Base-by-base conservation (phyloP, 2,113 vertebrate genomes). In the Tapirus terrestris region DNA sequence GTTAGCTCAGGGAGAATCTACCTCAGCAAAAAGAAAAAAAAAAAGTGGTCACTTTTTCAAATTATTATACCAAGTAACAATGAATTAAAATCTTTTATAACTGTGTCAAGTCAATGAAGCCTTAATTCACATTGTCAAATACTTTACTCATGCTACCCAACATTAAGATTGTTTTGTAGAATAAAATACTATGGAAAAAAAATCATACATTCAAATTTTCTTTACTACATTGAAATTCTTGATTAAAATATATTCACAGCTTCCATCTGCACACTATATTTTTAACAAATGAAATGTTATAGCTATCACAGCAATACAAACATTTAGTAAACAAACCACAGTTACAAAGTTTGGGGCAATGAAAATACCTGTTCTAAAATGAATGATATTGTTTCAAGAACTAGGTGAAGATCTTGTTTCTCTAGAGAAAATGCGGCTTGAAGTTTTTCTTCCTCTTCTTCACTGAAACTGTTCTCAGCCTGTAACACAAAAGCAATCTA, bases 401-500 rank as follows among this genome's bases (percentile, higher is more conserved):
- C 98, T 25, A 99, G 98, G 89, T 98, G 99, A 68, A 99, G 99
- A 95, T 99, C 99, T 79, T 99, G 99, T 97, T 99, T 99, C 89
- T 99, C 99, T 98, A 99, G 60, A 2, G 99, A 99, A 94, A 99
- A 99, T 33, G 99, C 99, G 45, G 97, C 95, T 89, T 99, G 99
- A 92, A 99, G 99, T 92, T 99, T 99, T 98, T 99, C 99, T 97
- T 99, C 99, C 89, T 99, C 99, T 48, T 99, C 99, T 97, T 99
- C 99, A 94, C 99, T 99, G 98, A 99, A 99, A 58, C 99, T 99
- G 68, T 98, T 99, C 97, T 99, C 99, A 68, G 98, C 98, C 99
- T 99, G 91, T 83, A 98, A 98, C 11, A 98, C 60, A 97, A 94
- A 90, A 76, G 0, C 0, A 25, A 68, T 39, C 97, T 96, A 95